Percentiles rank a stretch among this genome's conserved stretches.
phyloP scores from a whole-genome alignment of 2,113 vertebrate genomes.

The Vulpes lagopus region DNA sequence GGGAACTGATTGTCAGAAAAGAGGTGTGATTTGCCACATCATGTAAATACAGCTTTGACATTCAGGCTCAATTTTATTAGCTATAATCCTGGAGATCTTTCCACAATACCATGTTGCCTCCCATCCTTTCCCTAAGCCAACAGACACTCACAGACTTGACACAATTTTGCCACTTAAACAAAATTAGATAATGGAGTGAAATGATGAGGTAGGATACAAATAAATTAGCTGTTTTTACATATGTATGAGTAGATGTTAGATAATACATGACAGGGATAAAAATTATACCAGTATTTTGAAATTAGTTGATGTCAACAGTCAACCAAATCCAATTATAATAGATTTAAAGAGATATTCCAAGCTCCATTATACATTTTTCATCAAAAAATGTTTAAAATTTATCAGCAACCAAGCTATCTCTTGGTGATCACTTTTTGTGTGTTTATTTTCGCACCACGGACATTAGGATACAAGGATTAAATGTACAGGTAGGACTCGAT shows the following conservation, averaged over 20 bases:
- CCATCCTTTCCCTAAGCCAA: neutral
- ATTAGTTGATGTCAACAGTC: neutral
- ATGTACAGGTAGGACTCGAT: neutral
- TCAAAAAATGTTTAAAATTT: neutral
- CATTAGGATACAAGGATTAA: neutral
- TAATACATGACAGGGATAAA: neutral
- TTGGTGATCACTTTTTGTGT: neutral
- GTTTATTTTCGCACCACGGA: neutral
- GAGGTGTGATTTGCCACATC: neutral
- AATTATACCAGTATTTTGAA: neutral
- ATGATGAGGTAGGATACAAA: neutral
- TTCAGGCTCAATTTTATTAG: neutral
- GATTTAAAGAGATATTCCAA: neutral
- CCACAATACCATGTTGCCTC: neutral
- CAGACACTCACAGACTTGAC: neutral
- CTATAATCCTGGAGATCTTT: neutral
- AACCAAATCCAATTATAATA: neutral
- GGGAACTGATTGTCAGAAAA: neutral
- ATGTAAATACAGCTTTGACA: neutral
- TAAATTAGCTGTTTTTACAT: neutral
- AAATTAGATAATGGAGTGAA: neutral
- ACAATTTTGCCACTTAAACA: neutral
- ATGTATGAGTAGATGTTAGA: neutral
- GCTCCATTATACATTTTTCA: neutral
- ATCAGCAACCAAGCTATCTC: neutral